phyloP scores from a whole-genome alignment of 2,888 invertebrate species.

The Hypercompe scribonia region DNA sequence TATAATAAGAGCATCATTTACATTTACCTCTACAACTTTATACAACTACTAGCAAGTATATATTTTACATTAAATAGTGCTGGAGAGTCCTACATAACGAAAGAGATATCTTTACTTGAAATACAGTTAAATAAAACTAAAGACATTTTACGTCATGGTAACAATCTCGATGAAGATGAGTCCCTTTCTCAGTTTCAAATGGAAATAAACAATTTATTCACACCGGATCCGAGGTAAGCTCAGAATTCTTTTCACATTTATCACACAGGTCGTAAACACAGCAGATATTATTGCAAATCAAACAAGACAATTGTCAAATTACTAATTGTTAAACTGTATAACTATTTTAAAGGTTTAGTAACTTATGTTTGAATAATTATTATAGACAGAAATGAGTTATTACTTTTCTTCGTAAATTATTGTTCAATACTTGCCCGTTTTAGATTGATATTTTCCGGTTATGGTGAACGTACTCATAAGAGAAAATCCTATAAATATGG shows the following conservation, averaged over 20 bases:
- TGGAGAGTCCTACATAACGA: slow-evolving; percentile 62
- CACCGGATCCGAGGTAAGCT: slow-evolving; percentile 62
- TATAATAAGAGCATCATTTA: no score
- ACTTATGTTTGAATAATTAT: neutral
- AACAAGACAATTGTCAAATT: no score
- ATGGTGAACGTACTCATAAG: slow-evolving; percentile 28
- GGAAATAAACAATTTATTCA: slow-evolving; percentile 40
- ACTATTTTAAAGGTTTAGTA: no score
- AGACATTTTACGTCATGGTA: neutral
- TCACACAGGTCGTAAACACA: neutral
- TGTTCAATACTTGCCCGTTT: slow-evolving; percentile 24
- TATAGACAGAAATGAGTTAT: no score
- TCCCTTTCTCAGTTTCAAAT: slow-evolving; percentile 10
- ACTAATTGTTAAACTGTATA: no score
- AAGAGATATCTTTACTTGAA: slow-evolving; percentile 69
- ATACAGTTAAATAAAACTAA: slow-evolving; percentile 2
- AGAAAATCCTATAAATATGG: slow-evolving; percentile 27
- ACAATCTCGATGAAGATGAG: neutral
- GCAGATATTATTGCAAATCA: neutral
- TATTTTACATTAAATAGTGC: slow-evolving; percentile 39
- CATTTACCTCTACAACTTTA: no score
- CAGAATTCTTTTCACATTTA: neutral
- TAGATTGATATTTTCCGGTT: slow-evolving; percentile 54
- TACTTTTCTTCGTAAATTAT: no score
- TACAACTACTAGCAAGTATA: neutral